Evolutionary conservation across 2,888 invertebrate species (phyloP).

Genomic region (Nebria brevicollis): DNA sequence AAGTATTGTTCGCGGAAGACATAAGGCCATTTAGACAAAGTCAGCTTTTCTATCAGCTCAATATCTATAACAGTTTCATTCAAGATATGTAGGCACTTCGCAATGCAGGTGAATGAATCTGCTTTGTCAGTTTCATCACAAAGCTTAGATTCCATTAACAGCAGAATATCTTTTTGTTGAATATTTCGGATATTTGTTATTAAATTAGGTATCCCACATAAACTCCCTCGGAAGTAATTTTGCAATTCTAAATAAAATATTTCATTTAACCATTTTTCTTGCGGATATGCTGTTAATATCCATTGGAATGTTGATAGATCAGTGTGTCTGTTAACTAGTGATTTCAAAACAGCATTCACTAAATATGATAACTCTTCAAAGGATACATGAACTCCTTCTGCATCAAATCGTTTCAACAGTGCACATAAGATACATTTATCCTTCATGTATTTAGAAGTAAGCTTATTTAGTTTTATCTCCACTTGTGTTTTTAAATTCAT

Average conservation of each 20-base stretch:
- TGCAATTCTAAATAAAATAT: slow-evolving; percentile 51
- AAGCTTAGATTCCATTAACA: slow-evolving; percentile 49
- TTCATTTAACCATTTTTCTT: slow-evolving; percentile 51
- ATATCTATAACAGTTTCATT: slow-evolving; percentile 47
- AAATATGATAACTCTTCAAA: slow-evolving; percentile 48
- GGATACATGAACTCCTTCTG: slow-evolving; percentile 48
- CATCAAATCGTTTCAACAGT: slow-evolving; percentile 47
- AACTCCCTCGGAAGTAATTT: slow-evolving; percentile 48
- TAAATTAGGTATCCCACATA: slow-evolving; percentile 49
- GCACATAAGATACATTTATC: slow-evolving; percentile 42
- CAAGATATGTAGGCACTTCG: slow-evolving; percentile 48
- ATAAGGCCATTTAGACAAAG: slow-evolving; percentile 51
- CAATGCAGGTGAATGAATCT: slow-evolving; percentile 43
- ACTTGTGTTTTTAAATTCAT: background rate
- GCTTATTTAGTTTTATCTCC: background rate
- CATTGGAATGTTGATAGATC: slow-evolving; percentile 48
- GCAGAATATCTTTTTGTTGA: slow-evolving; percentile 49
- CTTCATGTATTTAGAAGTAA: slow-evolving; percentile 42
- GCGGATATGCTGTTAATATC: slow-evolving; percentile 50
- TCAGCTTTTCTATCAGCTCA: slow-evolving; percentile 38
- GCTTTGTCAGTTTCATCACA: slow-evolving; percentile 30
- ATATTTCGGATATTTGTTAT: slow-evolving; percentile 49
- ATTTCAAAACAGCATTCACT: slow-evolving; percentile 47
- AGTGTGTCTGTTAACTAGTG: slow-evolving; percentile 29
- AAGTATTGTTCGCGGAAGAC: slow-evolving; percentile 50